A percentile compares a stretch with the other conserved stretches of the same genome.
Conservation (phyloP, 2,797 vertebrate species). For the Darevskia nairensis region DNA sequence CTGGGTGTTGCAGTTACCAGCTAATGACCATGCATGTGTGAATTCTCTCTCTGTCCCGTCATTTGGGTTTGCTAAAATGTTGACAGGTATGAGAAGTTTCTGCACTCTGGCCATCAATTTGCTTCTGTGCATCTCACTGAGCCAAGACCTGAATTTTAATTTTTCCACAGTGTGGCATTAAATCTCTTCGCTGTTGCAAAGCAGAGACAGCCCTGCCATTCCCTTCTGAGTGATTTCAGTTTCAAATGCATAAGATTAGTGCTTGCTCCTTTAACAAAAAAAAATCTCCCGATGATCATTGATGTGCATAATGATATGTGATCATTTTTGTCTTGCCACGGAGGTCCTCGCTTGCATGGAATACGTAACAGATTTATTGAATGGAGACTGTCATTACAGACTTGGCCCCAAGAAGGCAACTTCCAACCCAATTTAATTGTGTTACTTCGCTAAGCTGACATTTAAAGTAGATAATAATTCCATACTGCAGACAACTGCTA, state of each 20-base stretch:
- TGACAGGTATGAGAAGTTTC: constrained; percentile 7
- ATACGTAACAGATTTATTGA: constrained; percentile 43
- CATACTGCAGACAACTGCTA: constrained; percentile 57
- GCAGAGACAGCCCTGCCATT: constrained; percentile 5
- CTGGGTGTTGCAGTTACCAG: background rate
- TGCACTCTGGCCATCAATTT: constrained; percentile 41
- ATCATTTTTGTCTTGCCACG: constrained; percentile 38
- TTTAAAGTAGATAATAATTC: constrained; percentile 73
- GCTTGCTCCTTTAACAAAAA: constrained; percentile 21
- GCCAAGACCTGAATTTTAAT: constrained; percentile 56
- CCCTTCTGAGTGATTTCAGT: constrained; percentile 48
- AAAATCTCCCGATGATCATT: constrained; percentile 17
- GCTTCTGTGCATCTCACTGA: constrained; percentile 33
- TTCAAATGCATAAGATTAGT: constrained; percentile 31
- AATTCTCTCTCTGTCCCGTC: background rate
- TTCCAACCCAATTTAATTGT: constrained; percentile 64
- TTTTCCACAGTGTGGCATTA: constrained; percentile 50
- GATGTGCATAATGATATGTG: constrained; percentile 18
- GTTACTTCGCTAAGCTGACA: constrained; percentile 61
- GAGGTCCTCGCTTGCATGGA: constrained; percentile 35
- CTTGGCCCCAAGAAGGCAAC: constrained; percentile 58
- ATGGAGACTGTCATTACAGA: constrained; percentile 50
- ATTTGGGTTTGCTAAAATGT: constrained; percentile 6
- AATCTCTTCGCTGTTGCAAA: constrained; percentile 49
- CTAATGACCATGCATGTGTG: background rate